These are phyloP conservation scores for Musca vetustissima DNA, from an alignment of 1,140 invertebrate genomes.

Conservation along the genomic window DNA sequence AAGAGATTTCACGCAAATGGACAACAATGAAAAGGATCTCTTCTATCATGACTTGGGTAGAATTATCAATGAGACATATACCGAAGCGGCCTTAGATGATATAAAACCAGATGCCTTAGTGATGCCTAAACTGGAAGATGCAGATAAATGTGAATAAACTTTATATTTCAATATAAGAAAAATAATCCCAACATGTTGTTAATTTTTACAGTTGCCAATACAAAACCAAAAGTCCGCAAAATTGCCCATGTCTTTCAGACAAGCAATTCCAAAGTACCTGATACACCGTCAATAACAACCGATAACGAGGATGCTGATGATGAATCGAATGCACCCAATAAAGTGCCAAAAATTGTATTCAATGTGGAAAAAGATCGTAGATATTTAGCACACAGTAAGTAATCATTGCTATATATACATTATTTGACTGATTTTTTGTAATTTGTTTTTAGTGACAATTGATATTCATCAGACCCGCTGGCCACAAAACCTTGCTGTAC, in stretches of 20 bases:
- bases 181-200: not conserved
- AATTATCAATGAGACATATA: constrained; percentile 21
- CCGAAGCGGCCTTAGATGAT: not conserved
- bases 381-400: constrained; percentile 45
- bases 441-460: constrained; percentile 36
- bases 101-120: constrained; percentile 9
- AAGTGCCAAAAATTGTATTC: constrained; percentile 30
- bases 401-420: too few species aligned
- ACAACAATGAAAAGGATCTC: constrained; percentile 38
- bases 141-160: constrained; percentile 18
- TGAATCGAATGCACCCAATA: not conserved
- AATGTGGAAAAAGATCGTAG: constrained; percentile 42
- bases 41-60: constrained; percentile 35
- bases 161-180: not conserved
- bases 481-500: constrained; percentile 38
- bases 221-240: constrained; percentile 24
- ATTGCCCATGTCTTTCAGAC: constrained; percentile 26
- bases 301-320: constrained; percentile 15
- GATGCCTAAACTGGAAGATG: constrained; percentile 12
- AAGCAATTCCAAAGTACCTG: not conserved
- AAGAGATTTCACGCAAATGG: constrained; percentile 39
- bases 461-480: constrained; percentile 42
- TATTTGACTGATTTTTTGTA: not conserved
- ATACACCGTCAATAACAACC: not conserved
- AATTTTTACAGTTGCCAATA: constrained; percentile 16